phyloP scores from a whole-genome alignment of 2,888 invertebrate genomes.

The Eugnorisma glareosa region DNA sequence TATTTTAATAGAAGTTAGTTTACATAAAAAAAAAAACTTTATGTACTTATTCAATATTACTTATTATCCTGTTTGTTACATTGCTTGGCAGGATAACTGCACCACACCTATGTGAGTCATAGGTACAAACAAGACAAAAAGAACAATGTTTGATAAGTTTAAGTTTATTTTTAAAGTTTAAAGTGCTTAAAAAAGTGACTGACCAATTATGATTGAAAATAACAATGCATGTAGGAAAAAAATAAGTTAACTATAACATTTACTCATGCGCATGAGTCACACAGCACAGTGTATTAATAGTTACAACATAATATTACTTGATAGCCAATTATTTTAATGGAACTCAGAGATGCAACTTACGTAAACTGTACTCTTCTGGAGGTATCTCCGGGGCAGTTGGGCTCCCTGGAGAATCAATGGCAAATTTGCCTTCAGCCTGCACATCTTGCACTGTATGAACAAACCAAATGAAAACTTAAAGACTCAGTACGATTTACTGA shows the following conservation, averaged over 20 bases:
- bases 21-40: neutral
- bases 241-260: slow-evolving; percentile 18
- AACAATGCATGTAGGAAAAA: neutral
- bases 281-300: slow-evolving; percentile 2
- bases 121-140: neutral
- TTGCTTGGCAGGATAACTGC: slow-evolving; percentile 40
- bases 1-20: neutral
- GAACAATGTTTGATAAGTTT: neutral
- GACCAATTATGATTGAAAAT: slow-evolving; percentile 2
- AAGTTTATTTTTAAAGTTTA: too few relatives aligned
- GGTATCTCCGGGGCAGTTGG: slow-evolving; percentile 96
- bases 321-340: neutral
- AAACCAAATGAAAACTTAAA: slow-evolving; percentile 21
- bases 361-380: slow-evolving; percentile 97
- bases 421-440: slow-evolving; percentile 98
- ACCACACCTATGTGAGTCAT: slow-evolving; percentile 47
- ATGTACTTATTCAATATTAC: neutral
- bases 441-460: slow-evolving; percentile 98
- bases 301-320: neutral
- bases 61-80: slow-evolving; percentile 55
- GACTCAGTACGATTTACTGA: neutral
- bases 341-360: slow-evolving; percentile 87
- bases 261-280: slow-evolving; percentile 36
- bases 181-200: neutral
- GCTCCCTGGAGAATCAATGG: slow-evolving; percentile 98